phyloP scores from a whole-genome alignment of 2,888 invertebrate genomes.

The Tridacna crocea region DNA sequence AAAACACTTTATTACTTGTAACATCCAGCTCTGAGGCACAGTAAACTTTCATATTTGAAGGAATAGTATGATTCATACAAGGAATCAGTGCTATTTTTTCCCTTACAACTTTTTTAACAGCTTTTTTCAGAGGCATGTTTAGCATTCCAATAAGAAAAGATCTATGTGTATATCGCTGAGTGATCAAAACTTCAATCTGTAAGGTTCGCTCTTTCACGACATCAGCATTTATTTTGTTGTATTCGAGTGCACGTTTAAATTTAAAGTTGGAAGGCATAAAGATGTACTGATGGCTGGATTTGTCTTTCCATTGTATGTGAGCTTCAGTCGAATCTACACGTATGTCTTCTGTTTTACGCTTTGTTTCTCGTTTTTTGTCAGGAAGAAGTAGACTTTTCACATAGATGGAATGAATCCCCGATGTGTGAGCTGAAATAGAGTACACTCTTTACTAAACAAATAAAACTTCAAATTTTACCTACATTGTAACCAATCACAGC shows the following conservation, averaged over 20 bases:
- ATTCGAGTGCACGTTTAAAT: slow-evolving; percentile 75
- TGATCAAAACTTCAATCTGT: slow-evolving; percentile 78
- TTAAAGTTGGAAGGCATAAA: slow-evolving; percentile 72
- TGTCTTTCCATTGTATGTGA: slow-evolving; percentile 54
- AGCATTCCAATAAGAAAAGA: slow-evolving; percentile 78
- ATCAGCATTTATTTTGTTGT: slow-evolving; percentile 71
- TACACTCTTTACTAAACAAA: background rate
- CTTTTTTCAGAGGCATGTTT: slow-evolving; percentile 73
- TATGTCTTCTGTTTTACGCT: slow-evolving; percentile 80
- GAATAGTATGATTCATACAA: slow-evolving; percentile 78
- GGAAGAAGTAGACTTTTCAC: slow-evolving; percentile 79
- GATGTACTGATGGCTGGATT: slow-evolving; percentile 67
- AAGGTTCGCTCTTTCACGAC: slow-evolving; percentile 72
- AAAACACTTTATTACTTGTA: slow-evolving; percentile 59
- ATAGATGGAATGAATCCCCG: slow-evolving; percentile 80
- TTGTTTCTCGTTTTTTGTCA: slow-evolving; percentile 75
- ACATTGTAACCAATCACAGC: no score
- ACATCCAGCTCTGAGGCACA: slow-evolving; percentile 72
- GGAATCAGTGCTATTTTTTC: slow-evolving; percentile 77
- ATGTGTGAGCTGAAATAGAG: slow-evolving; percentile 73
- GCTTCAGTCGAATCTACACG: slow-evolving; percentile 68
- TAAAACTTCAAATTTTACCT: no score
- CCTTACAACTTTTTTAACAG: slow-evolving; percentile 76
- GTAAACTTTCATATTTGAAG: slow-evolving; percentile 79
- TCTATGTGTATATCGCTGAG: slow-evolving; percentile 75